Percentiles rank a stretch among this genome's conserved stretches.
phyloP scores from a whole-genome alignment of 2,113 vertebrate species.

The Camarhynchus parvulus region DNA sequence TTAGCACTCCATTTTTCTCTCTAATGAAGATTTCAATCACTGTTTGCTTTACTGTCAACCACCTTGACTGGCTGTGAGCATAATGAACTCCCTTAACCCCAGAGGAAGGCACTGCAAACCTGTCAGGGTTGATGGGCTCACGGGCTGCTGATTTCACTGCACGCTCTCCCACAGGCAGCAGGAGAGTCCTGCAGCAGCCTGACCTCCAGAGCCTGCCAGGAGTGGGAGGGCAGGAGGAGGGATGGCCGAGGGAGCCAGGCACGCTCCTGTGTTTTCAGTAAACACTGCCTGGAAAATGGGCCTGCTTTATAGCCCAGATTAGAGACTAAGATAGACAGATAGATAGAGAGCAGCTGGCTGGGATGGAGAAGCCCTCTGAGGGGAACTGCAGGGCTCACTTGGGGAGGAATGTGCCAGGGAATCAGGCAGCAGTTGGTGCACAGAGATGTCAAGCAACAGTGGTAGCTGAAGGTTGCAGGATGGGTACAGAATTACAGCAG shows the following conservation, averaged over 20 bases:
- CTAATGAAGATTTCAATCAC: slow-evolving; percentile 24
- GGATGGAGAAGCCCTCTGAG: background rate
- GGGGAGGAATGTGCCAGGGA: background rate
- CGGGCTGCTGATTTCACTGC: background rate
- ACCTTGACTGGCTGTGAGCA: background rate
- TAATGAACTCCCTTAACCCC: background rate
- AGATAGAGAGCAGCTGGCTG: background rate
- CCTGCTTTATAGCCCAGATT: slow-evolving; percentile 61
- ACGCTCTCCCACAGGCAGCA: background rate
- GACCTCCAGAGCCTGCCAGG: background rate
- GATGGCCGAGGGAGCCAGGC: slow-evolving; percentile 43
- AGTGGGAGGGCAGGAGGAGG: background rate
- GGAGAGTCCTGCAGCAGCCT: slow-evolving; percentile 19
- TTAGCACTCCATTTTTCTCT: background rate
- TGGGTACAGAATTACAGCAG: background rate
- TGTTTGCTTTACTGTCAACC: background rate
- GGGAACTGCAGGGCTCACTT: background rate
- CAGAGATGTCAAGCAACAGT: background rate
- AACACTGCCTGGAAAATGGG: slow-evolving; percentile 63
- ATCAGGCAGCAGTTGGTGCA: background rate
- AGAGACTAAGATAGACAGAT: slow-evolving; percentile 29
- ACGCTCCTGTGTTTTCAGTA: slow-evolving; percentile 74
- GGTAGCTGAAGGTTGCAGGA: background rate
- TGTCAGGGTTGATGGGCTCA: background rate
- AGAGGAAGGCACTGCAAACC: background rate